Evolutionary conservation across 2,797 vertebrate genomes (phyloP).

Genomic region (Eidolon dupreanum): DNA sequence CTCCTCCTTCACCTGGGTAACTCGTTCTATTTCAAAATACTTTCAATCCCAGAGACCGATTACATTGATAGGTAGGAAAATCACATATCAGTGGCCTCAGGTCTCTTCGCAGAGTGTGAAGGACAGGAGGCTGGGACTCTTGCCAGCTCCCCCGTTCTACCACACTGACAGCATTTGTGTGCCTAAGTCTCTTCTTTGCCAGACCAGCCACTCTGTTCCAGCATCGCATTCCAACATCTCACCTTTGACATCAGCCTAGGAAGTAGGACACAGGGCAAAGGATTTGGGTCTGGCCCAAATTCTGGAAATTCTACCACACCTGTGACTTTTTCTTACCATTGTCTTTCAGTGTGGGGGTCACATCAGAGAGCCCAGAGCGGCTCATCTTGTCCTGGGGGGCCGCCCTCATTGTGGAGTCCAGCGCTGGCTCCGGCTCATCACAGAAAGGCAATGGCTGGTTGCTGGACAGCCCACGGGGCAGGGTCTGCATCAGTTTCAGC

Average conservation of each 20-base stretch:
- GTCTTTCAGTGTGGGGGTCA: conserved; percentile 86
- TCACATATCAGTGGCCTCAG: neutral
- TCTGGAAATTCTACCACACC: neutral
- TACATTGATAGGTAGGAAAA: neutral
- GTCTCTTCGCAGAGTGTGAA: neutral
- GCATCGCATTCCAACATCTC: neutral
- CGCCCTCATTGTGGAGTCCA: conserved; percentile 94
- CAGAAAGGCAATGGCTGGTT: conserved; percentile 93
- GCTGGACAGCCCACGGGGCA: conserved; percentile 94
- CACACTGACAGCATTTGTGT: rapidly evolving
- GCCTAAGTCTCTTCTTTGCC: neutral
- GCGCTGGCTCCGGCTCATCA: conserved; percentile 86
- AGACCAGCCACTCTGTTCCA: neutral
- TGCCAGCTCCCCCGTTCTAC: too few relatives aligned
- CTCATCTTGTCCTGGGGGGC: conserved; percentile 80
- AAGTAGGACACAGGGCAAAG: neutral
- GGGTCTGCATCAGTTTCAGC: conserved; percentile 96
- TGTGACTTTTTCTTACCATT: conserved; percentile 83
- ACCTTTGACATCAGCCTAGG: neutral
- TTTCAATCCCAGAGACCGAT: neutral
- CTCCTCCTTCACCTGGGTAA: neutral
- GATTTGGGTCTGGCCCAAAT: neutral
- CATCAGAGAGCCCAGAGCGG: conserved; percentile 82
- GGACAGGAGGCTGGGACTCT: neutral
- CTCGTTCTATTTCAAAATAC: neutral